Percentiles rank a stretch among this genome's conserved stretches.
Conservation (phyloP, 2,888 invertebrate genomes). For the Mantis religiosa region DNA sequence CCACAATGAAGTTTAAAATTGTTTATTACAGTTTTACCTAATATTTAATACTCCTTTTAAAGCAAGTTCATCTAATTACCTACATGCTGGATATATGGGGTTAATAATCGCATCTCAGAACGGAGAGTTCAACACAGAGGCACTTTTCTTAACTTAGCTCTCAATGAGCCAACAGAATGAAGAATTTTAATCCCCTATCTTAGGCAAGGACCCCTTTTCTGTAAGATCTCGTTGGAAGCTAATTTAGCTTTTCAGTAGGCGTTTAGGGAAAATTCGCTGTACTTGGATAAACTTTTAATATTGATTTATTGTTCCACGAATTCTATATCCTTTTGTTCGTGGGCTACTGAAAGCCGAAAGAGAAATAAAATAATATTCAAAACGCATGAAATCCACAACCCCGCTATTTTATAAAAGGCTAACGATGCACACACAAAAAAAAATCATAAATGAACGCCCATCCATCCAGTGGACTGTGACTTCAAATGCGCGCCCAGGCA, state of each 20-base stretch:
- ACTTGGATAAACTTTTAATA: not conserved
- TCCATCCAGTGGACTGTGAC: not conserved
- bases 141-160: no score
- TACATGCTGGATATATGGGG: no score
- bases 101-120: no score
- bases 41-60: no score
- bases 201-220: no score
- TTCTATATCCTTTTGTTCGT: not conserved
- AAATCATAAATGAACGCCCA: not conserved
- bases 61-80: no score
- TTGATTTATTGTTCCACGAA: not conserved
- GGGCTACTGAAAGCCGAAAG: not conserved
- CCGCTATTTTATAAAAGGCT: not conserved
- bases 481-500: not conserved
- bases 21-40: no score
- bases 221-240: no score
- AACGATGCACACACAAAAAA: not conserved
- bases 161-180: no score
- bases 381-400: slow-evolving; percentile 5
- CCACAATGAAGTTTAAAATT: no score
- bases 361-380: slow-evolving; percentile 2
- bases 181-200: no score
- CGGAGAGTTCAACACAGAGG: no score
- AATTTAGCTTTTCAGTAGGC: not conserved
- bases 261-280: not conserved